Conservation (phyloP, 1,140 invertebrate species). For the Euglossa dilemma region DNA sequence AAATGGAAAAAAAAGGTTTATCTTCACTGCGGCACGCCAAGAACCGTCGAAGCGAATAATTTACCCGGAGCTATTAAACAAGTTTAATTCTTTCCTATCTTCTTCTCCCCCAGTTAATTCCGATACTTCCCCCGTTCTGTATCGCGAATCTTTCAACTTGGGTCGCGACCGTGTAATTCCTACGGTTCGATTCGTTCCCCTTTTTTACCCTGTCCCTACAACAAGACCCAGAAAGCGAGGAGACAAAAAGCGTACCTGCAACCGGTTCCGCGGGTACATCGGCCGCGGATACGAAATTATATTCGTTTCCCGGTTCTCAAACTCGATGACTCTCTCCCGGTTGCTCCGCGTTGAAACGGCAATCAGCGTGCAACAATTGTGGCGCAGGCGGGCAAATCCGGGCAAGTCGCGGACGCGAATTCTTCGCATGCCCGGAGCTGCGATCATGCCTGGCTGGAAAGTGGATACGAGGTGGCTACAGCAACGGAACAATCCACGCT, state of each 20-base stretch:
- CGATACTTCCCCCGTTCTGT: background rate
- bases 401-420: constrained; percentile 14
- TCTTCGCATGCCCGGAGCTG: constrained; percentile 22
- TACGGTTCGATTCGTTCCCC: background rate
- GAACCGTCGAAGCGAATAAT: background rate
- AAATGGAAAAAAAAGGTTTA: background rate
- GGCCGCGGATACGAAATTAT: background rate
- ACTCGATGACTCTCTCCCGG: background rate
- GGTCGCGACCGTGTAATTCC: background rate
- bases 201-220: background rate
- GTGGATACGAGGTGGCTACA: background rate
- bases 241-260: background rate
- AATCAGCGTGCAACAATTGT: constrained; percentile 1
- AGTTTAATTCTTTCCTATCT: background rate
- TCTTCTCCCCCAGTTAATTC: background rate
- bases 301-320: background rate
- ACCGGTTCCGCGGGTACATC: background rate
- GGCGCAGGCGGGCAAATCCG: background rate
- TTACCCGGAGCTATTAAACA: background rate
- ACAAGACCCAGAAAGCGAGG: background rate
- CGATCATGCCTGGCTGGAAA: background rate
- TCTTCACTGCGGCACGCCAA: background rate
- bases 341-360: background rate
- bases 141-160: background rate
- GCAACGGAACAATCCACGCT: constrained; percentile 26